phyloP scores from a whole-genome alignment of 2,888 invertebrate species.

The Erebia palarica region DNA sequence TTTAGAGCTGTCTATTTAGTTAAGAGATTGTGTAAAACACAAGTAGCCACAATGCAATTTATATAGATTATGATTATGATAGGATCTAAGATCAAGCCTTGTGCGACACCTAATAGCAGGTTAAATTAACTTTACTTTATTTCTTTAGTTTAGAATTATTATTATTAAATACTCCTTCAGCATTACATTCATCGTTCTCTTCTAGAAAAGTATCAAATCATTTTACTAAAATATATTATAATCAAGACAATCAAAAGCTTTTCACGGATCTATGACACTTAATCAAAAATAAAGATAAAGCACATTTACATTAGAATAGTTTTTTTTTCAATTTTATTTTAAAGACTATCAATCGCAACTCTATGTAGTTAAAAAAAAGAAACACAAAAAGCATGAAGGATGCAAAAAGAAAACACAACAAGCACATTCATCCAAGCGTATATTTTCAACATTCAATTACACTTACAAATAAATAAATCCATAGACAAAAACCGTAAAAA shows the following conservation, averaged over 20 bases:
- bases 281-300: neutral
- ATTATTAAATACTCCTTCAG: too few relatives aligned
- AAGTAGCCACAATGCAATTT: too few relatives aligned
- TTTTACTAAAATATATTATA: neutral
- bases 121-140: neutral
- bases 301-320: too few relatives aligned
- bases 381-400: constrained; percentile 29
- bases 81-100: neutral
- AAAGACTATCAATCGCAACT: neutral
- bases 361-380: constrained; percentile 1
- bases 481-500: constrained; percentile 46
- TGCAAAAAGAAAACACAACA: constrained; percentile 58
- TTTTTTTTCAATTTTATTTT: too few relatives aligned
- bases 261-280: neutral
- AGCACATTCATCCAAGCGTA: constrained; percentile 71
- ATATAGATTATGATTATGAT: neutral
- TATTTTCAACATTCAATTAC: constrained; percentile 73
- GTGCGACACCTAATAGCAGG: neutral
- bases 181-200: too few relatives aligned
- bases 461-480: constrained; percentile 70
- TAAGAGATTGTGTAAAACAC: too few relatives aligned
- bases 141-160: too few relatives aligned
- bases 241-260: neutral
- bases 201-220: neutral
- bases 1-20: too few relatives aligned